phyloP scores from a whole-genome alignment of 2,113 vertebrate species.

The Pseudorectes ferrugineus region DNA sequence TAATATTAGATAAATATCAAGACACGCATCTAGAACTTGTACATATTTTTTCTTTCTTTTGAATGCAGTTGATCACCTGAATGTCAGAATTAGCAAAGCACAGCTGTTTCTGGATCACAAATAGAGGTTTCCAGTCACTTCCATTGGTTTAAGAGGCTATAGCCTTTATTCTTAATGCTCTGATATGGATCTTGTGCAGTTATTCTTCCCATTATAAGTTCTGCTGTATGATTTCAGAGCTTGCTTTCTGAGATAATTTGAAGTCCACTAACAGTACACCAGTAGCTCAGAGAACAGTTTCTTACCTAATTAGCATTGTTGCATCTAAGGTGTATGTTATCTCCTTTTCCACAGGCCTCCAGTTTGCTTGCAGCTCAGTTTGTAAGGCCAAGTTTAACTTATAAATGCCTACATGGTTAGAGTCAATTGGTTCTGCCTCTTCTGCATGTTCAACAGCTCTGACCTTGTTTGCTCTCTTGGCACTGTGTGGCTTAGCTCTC shows the following conservation, averaged over 20 bases:
- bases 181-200: not conserved
- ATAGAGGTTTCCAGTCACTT: not conserved
- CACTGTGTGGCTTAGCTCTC: accelerated
- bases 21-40: not conserved
- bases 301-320: not conserved
- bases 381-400: not conserved
- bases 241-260: not conserved
- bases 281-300: not conserved
- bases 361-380: not conserved
- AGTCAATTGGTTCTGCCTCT: not conserved
- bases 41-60: not conserved
- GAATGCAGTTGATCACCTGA: not conserved
- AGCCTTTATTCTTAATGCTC: not conserved
- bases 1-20: not conserved
- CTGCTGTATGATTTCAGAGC: not conserved
- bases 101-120: not conserved
- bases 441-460: not conserved
- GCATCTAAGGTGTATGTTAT: not conserved
- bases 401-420: not conserved
- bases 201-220: not conserved
- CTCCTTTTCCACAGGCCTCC: not conserved
- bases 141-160: not conserved
- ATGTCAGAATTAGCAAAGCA: not conserved
- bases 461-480: not conserved
- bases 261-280: not conserved